Conservation (phyloP, 2,113 vertebrate genomes). For the Arvicanthis niloticus region DNA sequence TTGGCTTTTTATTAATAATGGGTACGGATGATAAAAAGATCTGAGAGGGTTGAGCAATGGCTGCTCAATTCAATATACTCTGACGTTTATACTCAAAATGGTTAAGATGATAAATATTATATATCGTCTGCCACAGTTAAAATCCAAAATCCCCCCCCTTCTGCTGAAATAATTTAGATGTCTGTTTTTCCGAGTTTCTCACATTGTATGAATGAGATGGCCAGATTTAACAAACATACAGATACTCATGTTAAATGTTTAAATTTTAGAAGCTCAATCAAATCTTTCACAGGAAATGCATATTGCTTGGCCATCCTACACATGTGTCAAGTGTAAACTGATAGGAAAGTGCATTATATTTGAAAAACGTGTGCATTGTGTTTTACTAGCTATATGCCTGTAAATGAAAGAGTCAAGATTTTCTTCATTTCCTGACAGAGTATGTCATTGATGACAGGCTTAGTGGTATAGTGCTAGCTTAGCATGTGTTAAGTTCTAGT, state of each 20-base stretch:
- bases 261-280: conserved; percentile 19
- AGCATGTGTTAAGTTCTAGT: background rate
- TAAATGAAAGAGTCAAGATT: background rate
- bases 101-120: background rate
- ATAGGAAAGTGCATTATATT: background rate
- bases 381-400: background rate
- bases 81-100: background rate
- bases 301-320: background rate
- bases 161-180: background rate
- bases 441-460: background rate
- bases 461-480: background rate
- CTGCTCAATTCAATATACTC: background rate
- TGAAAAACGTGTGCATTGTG: background rate
- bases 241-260: background rate
- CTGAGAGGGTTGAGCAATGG: too few species aligned
- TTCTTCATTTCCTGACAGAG: conserved; percentile 18
- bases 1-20: background rate
- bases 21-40: background rate
- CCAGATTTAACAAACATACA: conserved; percentile 1
- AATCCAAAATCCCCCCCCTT: background rate
- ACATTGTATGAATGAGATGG: background rate
- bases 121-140: background rate
- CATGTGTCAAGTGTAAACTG: background rate
- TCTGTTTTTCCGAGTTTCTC: background rate
- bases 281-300: background rate